Evolutionary conservation across 2,113 vertebrate species (phyloP).

Genomic region (Channa maculata): DNA sequence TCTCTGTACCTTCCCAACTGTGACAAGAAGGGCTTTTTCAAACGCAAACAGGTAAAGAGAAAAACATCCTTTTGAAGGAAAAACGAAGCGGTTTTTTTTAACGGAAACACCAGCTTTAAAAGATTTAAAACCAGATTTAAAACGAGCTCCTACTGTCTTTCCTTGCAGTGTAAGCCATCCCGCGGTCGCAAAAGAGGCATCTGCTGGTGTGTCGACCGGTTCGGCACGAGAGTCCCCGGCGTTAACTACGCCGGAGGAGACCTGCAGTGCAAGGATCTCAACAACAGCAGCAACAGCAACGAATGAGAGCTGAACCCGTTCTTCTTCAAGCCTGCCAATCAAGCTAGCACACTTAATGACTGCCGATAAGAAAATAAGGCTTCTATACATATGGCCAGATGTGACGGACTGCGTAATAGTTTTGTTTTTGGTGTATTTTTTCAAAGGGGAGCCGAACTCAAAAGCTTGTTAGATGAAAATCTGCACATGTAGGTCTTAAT

Average conservation of each 20-base stretch:
- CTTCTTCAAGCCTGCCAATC: constrained; percentile 63
- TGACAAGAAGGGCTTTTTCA: constrained; percentile 97
- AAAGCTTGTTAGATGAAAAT: constrained; percentile 39
- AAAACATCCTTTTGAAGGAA: too few species aligned
- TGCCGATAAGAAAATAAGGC: constrained; percentile 64
- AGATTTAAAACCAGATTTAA: too few species aligned
- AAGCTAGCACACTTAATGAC: constrained; percentile 63
- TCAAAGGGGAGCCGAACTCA: constrained; percentile 36
- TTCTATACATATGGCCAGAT: constrained; percentile 39
- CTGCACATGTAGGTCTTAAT: constrained; percentile 38
- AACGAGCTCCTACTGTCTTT: neutral
- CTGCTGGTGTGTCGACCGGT: constrained; percentile 98
- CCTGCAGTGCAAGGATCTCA: constrained; percentile 92
- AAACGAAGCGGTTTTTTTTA: too few species aligned
- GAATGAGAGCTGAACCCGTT: constrained; percentile 83
- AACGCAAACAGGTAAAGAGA: constrained; percentile 92
- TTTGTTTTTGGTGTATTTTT: neutral
- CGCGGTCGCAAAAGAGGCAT: constrained; percentile 93
- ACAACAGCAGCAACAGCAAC: constrained; percentile 82
- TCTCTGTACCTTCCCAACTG: constrained; percentile 97
- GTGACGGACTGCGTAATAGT: constrained; percentile 54
- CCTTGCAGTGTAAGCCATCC: constrained; percentile 92
- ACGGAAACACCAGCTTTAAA: too few species aligned
- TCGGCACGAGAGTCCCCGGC: constrained; percentile 90
- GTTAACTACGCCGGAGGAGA: constrained; percentile 89